Conservation (phyloP, 2,113 vertebrate species). For the Aepyceros melampus region DNA sequence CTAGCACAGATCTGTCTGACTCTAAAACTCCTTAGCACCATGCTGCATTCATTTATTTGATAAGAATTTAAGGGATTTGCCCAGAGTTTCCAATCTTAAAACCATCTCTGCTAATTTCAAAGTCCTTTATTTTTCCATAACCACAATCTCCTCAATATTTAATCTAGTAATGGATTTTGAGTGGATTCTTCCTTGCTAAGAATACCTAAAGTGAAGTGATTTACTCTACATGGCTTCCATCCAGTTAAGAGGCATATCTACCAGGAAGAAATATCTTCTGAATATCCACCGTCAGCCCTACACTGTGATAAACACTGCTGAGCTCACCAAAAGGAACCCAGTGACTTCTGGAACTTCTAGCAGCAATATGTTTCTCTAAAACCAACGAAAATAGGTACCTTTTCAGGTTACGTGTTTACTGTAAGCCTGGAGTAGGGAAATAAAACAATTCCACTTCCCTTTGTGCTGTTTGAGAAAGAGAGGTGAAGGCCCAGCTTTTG, state of each 20-base stretch:
- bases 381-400: background rate
- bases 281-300: background rate
- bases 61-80: background rate
- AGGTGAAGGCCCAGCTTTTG: background rate
- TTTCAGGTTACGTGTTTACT: background rate
- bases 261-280: background rate
- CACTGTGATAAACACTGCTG: background rate
- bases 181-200: background rate
- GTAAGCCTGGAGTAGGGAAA: background rate
- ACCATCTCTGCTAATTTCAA: background rate
- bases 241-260: background rate
- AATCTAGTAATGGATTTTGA: background rate
- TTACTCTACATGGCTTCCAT: background rate
- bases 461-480: background rate
- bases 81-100: background rate
- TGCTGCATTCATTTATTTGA: background rate
- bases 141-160: background rate
- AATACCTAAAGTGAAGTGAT: background rate
- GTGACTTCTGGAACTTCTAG: background rate
- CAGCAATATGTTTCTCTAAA: constrained; percentile 2
- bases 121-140: background rate
- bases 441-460: constrained; percentile 18
- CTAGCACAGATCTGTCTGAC: background rate
- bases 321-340: background rate
- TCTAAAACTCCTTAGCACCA: background rate